phyloP scores from a whole-genome alignment of 2,888 invertebrate species.

The Acrobasis repandana region DNA sequence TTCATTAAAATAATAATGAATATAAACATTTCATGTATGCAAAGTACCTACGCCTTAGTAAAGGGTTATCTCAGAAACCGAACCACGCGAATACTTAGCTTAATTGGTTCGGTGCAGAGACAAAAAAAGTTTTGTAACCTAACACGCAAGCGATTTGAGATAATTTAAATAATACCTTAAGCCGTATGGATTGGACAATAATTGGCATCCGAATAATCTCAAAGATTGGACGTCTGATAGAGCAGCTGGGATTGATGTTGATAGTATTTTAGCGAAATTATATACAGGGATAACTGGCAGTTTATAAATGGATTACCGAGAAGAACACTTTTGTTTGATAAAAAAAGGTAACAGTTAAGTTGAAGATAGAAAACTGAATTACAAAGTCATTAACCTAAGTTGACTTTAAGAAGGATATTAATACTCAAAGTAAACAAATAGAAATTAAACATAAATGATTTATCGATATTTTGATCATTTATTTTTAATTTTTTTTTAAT shows the following conservation, averaged over 20 bases:
- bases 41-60: constrained; percentile 31
- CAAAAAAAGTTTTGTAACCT: constrained; percentile 71
- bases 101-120: constrained; percentile 67
- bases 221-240: constrained; percentile 31
- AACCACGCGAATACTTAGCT: constrained; percentile 70
- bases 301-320: not conserved
- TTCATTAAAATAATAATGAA: constrained; percentile 13
- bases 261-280: constrained; percentile 4
- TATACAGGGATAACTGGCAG: not conserved
- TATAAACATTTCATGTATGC: constrained; percentile 35
- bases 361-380: not conserved
- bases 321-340: not conserved
- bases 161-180: constrained; percentile 73
- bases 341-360: not conserved
- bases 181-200: constrained; percentile 56
- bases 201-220: constrained; percentile 59
- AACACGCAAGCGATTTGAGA: constrained; percentile 63
- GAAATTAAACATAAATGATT: too few relatives aligned
- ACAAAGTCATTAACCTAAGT: too few relatives aligned
- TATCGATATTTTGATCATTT: too few relatives aligned
- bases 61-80: constrained; percentile 51
- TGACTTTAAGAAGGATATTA: too few relatives aligned
- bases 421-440: too few relatives aligned
- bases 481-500: too few relatives aligned
- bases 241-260: not conserved